Evolutionary conservation across 2,888 invertebrate species (phyloP), one percentile per base, ranked within the genome.

Genomic region (Amphimallon solstitiale): DNA sequence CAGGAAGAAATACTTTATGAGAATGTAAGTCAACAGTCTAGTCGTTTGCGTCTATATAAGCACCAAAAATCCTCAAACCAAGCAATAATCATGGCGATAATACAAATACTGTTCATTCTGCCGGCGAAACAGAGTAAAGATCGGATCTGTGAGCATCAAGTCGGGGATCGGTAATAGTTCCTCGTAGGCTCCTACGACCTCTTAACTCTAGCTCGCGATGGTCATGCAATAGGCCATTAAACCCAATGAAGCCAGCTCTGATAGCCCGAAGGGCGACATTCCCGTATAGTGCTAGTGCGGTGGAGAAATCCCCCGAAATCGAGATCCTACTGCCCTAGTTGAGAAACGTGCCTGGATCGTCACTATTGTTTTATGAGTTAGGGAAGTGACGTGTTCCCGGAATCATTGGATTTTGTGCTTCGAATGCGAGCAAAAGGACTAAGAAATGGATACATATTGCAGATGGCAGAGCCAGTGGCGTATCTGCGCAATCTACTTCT

Each of bases 171-270:
- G 70, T 78, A 77, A 76, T 75, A 76, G 76, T 76, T 76, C 75
- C 74, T 76, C 75, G 74, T 75, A 75, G 76, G 75, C 76, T 67
- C 71, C 76, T 73, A 77, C 75, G 78, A 75, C 76, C 78, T 76
- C 78, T 78, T 77, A 77, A 78, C 74, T 78, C 67, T 75, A 77
- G 76, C 75, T 73, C 72, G 75, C 72, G 75, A 78, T 76, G 76
- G 78, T 75, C 74, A 71, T 73, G 73, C 76, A 73, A 78, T 78
- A 73, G 76, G 70, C 78, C 73, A 78, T 77, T 78, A 77, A 77
- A 75, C 73, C 75, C 77, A 76, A 77, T 76, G 77, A 77, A 75
- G 76, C 74, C 69, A 67, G 70, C 21, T 40, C 70, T 73, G 73
- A 73, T 73, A 70, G 70, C 66, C 66, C 69, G 68, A 59, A 56